Evolutionary conservation across 2,797 vertebrate genomes (phyloP).

Genomic region (Schizopygopsis pylzovi): DNA sequence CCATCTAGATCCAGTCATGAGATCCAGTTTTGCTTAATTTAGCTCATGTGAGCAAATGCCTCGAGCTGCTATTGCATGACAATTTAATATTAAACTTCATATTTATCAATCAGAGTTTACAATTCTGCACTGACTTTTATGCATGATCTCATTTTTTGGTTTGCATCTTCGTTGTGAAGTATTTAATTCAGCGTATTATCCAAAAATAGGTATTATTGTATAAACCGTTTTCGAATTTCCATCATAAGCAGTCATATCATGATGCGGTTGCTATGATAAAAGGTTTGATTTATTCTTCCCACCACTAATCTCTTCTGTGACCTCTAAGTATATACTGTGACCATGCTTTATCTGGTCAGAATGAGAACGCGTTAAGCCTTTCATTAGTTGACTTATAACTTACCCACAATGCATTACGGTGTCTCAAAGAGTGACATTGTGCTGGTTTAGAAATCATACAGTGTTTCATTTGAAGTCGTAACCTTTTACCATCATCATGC

Average conservation of each 20-base stretch:
- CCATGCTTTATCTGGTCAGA: not conserved
- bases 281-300: not conserved
- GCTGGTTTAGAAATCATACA: not conserved
- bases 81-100: not conserved
- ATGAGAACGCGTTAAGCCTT: not conserved
- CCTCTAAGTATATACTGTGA: not conserved
- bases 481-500: not conserved
- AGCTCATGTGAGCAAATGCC: not conserved
- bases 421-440: not conserved
- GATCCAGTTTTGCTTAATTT: not conserved
- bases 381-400: conserved; percentile 13
- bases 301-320: conserved; percentile 3
- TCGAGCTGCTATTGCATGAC: not conserved
- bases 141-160: not conserved
- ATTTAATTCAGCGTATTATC: not conserved
- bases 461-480: conserved; percentile 1
- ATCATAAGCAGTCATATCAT: not conserved
- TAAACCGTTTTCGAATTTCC: not conserved
- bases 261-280: not conserved
- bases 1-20: not conserved
- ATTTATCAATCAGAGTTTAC: not conserved
- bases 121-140: not conserved
- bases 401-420: not conserved
- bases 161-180: not conserved
- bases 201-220: not conserved